Conservation (phyloP, 2,113 vertebrate genomes). For the Perccottus glenii region DNA sequence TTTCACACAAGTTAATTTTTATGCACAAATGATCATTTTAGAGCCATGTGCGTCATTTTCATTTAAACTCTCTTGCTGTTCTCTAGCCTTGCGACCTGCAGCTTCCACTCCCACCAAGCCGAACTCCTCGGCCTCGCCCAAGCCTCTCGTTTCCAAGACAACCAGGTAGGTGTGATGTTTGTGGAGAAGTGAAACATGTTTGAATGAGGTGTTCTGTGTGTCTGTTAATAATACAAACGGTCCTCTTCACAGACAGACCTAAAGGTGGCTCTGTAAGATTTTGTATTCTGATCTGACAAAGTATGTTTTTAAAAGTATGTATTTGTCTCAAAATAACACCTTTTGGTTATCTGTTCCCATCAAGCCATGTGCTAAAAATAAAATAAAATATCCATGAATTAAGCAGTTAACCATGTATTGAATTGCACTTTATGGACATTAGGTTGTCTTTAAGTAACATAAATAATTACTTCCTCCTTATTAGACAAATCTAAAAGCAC, state of each 20-base stretch:
- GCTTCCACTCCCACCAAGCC: slow-evolving; percentile 67
- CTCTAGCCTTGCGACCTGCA: slow-evolving; percentile 45
- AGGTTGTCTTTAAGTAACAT: too few relatives aligned
- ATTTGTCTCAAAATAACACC: too few relatives aligned
- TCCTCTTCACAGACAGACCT: slow-evolving; percentile 15
- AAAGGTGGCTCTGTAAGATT: not conserved
- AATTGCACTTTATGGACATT: too few relatives aligned
- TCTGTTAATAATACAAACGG: slow-evolving; percentile 15
- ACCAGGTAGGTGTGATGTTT: slow-evolving; percentile 72
- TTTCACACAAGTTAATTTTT: not conserved
- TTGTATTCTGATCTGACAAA: not conserved
- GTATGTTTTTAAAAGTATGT: too few relatives aligned
- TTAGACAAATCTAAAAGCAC: too few relatives aligned
- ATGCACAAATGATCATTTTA: not conserved
- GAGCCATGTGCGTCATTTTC: not conserved
- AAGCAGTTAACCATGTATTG: too few relatives aligned
- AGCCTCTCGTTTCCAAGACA: slow-evolving; percentile 75
- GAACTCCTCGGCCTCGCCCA: slow-evolving; percentile 53
- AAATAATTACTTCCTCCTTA: too few relatives aligned
- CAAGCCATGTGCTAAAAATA: too few relatives aligned
- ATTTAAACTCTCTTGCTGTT: not conserved
- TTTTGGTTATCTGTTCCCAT: too few relatives aligned
- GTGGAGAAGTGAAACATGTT: not conserved
- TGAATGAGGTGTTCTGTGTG: slow-evolving; percentile 13
- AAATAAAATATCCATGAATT: too few relatives aligned